Percentiles rank a stretch among this genome's conserved stretches.
Evolutionary conservation across 2,113 vertebrate genomes (phyloP).

Genomic region (Corythornis madagascariensis): DNA sequence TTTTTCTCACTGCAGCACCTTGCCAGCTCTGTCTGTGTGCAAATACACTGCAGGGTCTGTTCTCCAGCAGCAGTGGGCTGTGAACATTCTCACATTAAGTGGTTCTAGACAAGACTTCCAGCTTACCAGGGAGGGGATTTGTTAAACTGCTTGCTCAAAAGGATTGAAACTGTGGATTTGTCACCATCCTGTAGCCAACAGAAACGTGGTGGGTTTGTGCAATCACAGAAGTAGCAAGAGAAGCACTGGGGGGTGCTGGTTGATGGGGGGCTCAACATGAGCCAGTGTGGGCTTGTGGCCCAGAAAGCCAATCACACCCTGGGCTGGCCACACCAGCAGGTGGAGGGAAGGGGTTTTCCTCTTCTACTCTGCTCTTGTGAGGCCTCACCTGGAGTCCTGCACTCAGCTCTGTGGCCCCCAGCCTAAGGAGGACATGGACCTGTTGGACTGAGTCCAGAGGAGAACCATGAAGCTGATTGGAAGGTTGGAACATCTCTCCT

Average conservation of each 20-base stretch:
- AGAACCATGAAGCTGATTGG: background rate
- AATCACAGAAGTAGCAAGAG: background rate
- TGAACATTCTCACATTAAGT: background rate
- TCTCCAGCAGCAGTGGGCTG: background rate
- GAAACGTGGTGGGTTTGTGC: background rate
- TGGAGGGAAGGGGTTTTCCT: background rate
- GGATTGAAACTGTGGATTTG: background rate
- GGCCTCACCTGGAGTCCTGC: background rate
- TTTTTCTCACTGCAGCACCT: background rate
- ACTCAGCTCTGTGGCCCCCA: background rate
- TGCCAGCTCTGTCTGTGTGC: background rate
- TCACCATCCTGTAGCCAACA: background rate
- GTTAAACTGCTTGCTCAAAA: background rate
- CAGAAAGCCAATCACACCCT: too few species aligned
- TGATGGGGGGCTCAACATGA: background rate
- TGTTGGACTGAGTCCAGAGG: background rate
- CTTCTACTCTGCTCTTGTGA: background rate
- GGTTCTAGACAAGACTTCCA: background rate
- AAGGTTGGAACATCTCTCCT: background rate
- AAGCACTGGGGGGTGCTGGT: background rate
- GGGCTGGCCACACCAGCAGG: background rate
- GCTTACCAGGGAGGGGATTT: background rate
- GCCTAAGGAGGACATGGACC: background rate
- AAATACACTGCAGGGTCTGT: background rate
- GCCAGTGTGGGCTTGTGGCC: background rate